A percentile compares a stretch with the other conserved stretches of the same genome.
phyloP scores from a whole-genome alignment of 2,113 vertebrate species.

The Lophura nycthemera region DNA sequence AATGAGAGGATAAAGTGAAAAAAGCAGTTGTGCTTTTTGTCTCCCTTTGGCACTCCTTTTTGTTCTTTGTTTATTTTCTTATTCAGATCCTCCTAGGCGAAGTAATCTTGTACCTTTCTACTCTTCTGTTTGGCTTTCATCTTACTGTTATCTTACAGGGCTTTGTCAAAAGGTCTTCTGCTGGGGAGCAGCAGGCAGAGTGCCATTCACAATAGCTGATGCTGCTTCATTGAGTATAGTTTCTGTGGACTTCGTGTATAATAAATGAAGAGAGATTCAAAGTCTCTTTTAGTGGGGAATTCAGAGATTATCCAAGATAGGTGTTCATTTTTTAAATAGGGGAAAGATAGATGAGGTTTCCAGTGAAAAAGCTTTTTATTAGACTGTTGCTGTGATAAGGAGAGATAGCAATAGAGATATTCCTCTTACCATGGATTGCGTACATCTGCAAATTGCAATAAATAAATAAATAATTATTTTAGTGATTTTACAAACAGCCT shows the following conservation, averaged over 20 bases:
- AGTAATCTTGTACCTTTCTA: not conserved
- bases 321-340: fast-evolving
- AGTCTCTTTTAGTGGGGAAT: not conserved
- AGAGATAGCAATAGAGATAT: not conserved
- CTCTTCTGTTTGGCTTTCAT: not conserved
- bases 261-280: not conserved
- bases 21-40: not conserved
- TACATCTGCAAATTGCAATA: not conserved
- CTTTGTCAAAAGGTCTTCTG: not conserved
- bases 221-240: not conserved
- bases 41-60: not conserved
- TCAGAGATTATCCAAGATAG: not conserved
- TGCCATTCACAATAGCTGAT: not conserved
- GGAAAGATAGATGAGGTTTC: not conserved
- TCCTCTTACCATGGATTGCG: not conserved
- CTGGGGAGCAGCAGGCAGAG: not conserved
- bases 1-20: not conserved
- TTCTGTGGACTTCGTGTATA: not conserved
- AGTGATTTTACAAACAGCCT: not conserved
- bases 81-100: not conserved
- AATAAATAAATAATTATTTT: not conserved
- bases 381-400: not conserved
- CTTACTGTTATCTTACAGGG: not conserved
- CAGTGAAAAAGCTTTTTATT: not conserved
- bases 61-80: not conserved